phyloP scores from a whole-genome alignment of 2,113 vertebrate species.

The Otocyon megalotis region DNA sequence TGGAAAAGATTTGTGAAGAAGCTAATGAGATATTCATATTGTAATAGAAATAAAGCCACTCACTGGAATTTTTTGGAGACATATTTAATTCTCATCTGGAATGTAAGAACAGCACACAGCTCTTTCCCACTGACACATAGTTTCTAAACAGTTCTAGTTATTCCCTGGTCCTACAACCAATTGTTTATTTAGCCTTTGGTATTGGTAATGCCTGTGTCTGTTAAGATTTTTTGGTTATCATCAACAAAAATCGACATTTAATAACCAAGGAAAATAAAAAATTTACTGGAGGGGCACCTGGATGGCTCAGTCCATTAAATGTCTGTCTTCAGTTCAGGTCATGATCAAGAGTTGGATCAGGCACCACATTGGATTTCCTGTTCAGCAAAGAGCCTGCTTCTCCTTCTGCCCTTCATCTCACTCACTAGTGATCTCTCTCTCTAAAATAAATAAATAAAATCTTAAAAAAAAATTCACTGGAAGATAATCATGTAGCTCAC shows the following conservation, averaged over 20 bases:
- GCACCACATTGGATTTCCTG: no score
- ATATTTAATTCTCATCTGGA: conserved; percentile 20
- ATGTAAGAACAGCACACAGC: not conserved
- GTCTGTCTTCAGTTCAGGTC: no score
- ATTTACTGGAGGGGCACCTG: not conserved
- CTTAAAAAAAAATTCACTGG: not conserved
- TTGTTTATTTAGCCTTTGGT: not conserved
- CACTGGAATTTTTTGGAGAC: not conserved
- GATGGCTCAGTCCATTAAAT: no score
- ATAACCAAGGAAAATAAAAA: not conserved
- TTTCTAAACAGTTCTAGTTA: not conserved
- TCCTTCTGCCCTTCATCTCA: no score
- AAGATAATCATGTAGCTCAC: not conserved
- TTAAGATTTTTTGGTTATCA: not conserved
- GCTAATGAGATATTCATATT: conserved; percentile 47
- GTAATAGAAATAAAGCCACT: conserved; percentile 49
- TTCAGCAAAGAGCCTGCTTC: no score
- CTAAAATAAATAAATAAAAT: no score
- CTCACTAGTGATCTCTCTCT: no score
- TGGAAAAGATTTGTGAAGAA: conserved; percentile 62
- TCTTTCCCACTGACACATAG: not conserved
- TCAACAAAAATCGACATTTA: conserved; percentile 3
- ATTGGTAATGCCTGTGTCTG: not conserved
- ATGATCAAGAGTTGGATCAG: no score
- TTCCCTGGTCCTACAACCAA: not conserved